Base-by-base conservation (phyloP, 1,140 invertebrate species). In the Zophobas atratus region DNA sequence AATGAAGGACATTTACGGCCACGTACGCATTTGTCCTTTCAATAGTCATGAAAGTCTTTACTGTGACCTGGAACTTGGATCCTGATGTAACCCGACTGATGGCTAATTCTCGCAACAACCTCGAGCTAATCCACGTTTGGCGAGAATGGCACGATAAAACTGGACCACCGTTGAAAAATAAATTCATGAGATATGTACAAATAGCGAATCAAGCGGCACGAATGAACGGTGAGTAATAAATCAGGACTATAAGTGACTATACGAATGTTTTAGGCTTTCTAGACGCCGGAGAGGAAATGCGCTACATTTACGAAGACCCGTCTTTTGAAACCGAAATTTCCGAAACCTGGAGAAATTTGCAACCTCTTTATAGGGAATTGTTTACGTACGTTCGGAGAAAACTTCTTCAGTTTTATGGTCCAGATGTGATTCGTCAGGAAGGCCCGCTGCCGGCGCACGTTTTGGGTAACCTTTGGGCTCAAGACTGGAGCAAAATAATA, bases 401-500 rank as follows among this genome's bases (percentile, higher is more conserved):
- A 83, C 85, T 98, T 2, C 88, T 92, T 5, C 88, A 92, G 57
- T 86, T 90, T 81, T 95, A 95, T 81, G 94, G 94, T 0, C 85
- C 88, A 1, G 87, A 90, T 6, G 88, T 86, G 33, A 88, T 95
- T 1, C 86, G 91, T 39, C 84, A 87, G n/a, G 92, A 93, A 81
- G 94, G 94, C 0, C 93, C 94, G 0, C 89, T 95, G 76, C 94
- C 94, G 0, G 93, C 92, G 0, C 94, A 95, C 87, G 84, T 95
- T 35, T 84, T 96, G 34, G 95, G 94, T 88, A 95, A 96, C 83
- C 92, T 96, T 91, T 96, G 94, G 94, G 91, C 92, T 0, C 94
- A 96, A 84, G 92, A 93, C 78, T 96, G 94, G 94, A 92, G 92
- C 57, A 93, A 93, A 60, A 92, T 97, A 49, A 92, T 92, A 79